phyloP scores from a whole-genome alignment of 2,113 vertebrate genomes.

The Orcinus orca region DNA sequence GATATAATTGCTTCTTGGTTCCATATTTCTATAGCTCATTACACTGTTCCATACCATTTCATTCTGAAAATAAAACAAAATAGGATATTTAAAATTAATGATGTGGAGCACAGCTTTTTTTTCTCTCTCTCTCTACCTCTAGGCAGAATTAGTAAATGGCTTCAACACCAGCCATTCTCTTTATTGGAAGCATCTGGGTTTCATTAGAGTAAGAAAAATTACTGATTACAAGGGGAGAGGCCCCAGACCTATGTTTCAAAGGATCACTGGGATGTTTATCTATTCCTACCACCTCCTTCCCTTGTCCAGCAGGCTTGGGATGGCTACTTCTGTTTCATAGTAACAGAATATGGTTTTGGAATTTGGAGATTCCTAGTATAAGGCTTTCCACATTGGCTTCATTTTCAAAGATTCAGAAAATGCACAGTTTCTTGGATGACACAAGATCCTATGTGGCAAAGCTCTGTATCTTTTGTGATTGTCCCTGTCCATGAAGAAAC shows the following conservation, averaged over 20 bases:
- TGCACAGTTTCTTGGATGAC: not conserved
- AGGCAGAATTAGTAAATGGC: slow-evolving; percentile 73
- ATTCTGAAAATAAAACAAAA: slow-evolving; percentile 80
- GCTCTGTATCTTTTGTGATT: not conserved
- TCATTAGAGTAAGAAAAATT: slow-evolving; percentile 72
- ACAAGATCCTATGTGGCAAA: not conserved
- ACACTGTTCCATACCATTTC: slow-evolving; percentile 78
- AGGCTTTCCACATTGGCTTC: not conserved
- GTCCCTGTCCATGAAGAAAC: not conserved
- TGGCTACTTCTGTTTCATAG: not conserved
- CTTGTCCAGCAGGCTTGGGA: not conserved
- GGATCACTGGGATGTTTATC: not conserved
- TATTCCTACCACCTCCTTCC: not conserved
- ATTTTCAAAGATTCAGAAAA: slow-evolving; percentile 30
- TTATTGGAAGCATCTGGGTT: slow-evolving; percentile 69
- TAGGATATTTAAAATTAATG: slow-evolving; percentile 80
- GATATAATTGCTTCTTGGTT: slow-evolving; percentile 79
- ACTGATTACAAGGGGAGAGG: slow-evolving; percentile 50
- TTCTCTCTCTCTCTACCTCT: slow-evolving; percentile 55
- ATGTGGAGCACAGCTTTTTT: slow-evolving; percentile 60
- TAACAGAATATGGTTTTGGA: not conserved
- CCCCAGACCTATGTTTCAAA: not conserved
- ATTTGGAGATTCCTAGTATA: not conserved
- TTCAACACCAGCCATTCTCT: slow-evolving; percentile 71
- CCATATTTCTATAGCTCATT: slow-evolving; percentile 78